phyloP scores from a whole-genome alignment of 2,888 invertebrate species.

The Tinea trinotella region DNA sequence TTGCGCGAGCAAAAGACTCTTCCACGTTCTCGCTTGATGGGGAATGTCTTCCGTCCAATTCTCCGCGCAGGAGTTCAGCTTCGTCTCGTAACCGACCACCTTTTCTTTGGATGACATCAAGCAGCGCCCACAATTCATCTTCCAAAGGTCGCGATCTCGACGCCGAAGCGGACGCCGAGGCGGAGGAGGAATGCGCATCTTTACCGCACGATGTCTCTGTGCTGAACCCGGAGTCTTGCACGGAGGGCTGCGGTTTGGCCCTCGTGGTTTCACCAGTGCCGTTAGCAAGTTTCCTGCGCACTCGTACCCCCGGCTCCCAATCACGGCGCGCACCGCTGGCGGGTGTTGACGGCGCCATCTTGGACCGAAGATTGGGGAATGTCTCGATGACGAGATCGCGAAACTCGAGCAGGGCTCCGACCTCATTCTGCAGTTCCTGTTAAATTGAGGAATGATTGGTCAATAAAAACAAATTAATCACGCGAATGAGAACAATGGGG shows the following conservation, averaged over 20 bases:
- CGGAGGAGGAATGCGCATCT: conserved; percentile 81
- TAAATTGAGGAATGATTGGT: conserved; percentile 9
- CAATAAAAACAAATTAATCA: conserved; percentile 16
- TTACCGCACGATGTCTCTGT: conserved; percentile 89
- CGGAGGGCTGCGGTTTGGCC: conserved; percentile 75
- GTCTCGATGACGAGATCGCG: conserved; percentile 95
- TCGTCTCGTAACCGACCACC: conserved; percentile 79
- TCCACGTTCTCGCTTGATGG: conserved; percentile 71
- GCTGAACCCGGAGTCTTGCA: conserved; percentile 90
- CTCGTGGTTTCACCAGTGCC: conserved; percentile 60
- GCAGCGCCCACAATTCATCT: conserved; percentile 87
- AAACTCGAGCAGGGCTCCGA: conserved; percentile 91
- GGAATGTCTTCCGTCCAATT: conserved; percentile 41
- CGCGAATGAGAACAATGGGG: too few species aligned
- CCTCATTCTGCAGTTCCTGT: conserved; percentile 92
- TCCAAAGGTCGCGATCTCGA: conserved; percentile 71
- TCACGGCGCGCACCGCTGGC: conserved; percentile 71
- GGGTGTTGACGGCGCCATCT: conserved; percentile 80
- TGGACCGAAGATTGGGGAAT: conserved; percentile 91
- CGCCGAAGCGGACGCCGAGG: conserved; percentile 71
- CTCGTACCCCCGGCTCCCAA: conserved; percentile 87
- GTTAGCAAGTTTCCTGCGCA: conserved; percentile 74
- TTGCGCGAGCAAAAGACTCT: conserved; percentile 74
- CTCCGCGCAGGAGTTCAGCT: conserved; percentile 76
- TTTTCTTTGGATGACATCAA: conserved; percentile 87